Evolutionary conservation across 2,113 vertebrate species (phyloP).

Genomic region (Pardalotus punctatus): DNA sequence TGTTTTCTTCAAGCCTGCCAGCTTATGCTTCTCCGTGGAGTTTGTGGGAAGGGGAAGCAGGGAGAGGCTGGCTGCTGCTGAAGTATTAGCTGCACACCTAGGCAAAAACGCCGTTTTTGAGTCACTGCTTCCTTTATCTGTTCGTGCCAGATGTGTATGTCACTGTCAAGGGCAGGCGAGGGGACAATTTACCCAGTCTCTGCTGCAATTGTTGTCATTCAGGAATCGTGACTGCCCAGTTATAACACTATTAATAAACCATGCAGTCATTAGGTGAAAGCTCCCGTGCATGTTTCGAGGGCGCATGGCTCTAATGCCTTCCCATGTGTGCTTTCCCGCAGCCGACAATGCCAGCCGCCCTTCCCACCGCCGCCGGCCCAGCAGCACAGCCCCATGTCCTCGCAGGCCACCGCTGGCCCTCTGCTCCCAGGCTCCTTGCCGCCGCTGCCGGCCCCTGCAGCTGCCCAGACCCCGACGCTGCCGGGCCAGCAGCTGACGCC

Average conservation of each 20-base stretch:
- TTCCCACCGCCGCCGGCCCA: slow-evolving; percentile 49
- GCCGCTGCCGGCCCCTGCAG: slow-evolving; percentile 6
- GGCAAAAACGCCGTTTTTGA: neutral
- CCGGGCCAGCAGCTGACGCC: slow-evolving; percentile 73
- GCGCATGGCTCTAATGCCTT: neutral
- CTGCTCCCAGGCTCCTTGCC: slow-evolving; percentile 68
- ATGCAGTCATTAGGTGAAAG: neutral
- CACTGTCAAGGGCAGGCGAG: neutral
- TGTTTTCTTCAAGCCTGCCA: neutral
- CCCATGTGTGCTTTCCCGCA: neutral
- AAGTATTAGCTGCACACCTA: slow-evolving; percentile 8
- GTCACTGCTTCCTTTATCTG: neutral
- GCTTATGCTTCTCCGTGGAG: neutral
- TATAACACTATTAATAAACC: neutral
- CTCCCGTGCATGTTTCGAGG: accelerated
- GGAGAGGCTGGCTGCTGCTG: neutral
- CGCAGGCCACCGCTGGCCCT: slow-evolving; percentile 67
- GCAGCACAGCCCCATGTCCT: slow-evolving; percentile 82
- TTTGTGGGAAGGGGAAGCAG: neutral
- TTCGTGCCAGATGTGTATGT: neutral
- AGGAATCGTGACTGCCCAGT: neutral
- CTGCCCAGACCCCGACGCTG: neutral
- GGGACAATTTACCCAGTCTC: neutral
- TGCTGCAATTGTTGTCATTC: neutral
- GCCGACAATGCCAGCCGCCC: slow-evolving; percentile 76